Conservation (phyloP, 2,888 invertebrate species). For the Micoletzkya japonica region DNA sequence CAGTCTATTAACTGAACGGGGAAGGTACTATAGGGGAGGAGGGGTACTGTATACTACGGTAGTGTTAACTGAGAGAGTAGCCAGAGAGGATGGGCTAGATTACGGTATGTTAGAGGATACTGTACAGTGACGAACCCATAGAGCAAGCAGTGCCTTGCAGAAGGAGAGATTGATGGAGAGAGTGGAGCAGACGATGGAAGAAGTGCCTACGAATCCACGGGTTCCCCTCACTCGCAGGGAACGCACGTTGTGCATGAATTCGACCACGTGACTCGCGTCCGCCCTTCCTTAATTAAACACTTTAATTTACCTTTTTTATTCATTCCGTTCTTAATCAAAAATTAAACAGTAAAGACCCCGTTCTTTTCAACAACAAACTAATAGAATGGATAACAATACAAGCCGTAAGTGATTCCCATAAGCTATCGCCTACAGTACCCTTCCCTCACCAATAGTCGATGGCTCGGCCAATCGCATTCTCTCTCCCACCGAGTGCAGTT, state of each 20-base stretch:
- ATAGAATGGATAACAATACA: too few relatives aligned
- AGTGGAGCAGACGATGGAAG: conserved; percentile 81
- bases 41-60: background rate
- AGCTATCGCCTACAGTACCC: too few relatives aligned
- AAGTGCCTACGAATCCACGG: conserved; percentile 75
- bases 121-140: conserved; percentile 67
- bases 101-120: background rate
- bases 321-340: background rate
- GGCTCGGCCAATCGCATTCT: conserved; percentile 85
- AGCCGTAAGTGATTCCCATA: too few relatives aligned
- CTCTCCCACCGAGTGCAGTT: conserved; percentile 87
- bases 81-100: too few relatives aligned
- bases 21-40: background rate
- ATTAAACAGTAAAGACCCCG: background rate
- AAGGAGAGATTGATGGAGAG: conserved; percentile 80
- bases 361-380: too few relatives aligned
- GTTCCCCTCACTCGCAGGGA: conserved; percentile 68
- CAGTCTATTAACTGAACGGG: conserved; percentile 63
- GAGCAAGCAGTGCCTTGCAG: conserved; percentile 77
- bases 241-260: conserved; percentile 11
- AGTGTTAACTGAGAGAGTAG: too few relatives aligned
- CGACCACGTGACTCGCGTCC: conserved; percentile 18
- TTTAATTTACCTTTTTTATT: background rate
- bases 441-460: background rate
- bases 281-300: conserved; percentile 9